Conservation (phyloP, 2,888 invertebrate genomes). For the Catotricha subobsoleta region DNA sequence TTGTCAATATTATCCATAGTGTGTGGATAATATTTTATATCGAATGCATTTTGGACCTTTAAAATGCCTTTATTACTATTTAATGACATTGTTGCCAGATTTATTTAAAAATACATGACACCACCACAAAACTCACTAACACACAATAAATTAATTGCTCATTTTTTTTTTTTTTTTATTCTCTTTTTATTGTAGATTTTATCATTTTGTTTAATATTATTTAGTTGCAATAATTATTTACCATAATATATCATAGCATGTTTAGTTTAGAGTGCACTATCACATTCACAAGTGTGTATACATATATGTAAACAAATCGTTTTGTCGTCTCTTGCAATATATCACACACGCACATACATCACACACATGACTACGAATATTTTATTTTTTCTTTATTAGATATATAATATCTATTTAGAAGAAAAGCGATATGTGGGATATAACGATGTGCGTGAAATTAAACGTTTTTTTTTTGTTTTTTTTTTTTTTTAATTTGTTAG, state of each 20-base stretch:
- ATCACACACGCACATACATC: too few species aligned
- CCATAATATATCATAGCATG: too few species aligned
- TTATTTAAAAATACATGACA: not conserved
- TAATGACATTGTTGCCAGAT: conserved; percentile 3
- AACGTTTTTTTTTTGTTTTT: not conserved
- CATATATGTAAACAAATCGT: too few species aligned
- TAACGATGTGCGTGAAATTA: not conserved
- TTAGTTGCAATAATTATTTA: too few species aligned
- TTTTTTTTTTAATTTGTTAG: not conserved
- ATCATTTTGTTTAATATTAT: conserved; percentile 1
- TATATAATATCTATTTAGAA: not conserved
- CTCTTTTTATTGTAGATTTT: not conserved
- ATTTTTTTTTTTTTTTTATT: not conserved
- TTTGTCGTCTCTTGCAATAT: too few species aligned
- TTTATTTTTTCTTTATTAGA: not conserved
- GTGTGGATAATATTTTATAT: conserved; percentile 1
- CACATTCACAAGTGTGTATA: too few species aligned
- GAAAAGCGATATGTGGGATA: not conserved
- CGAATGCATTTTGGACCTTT: too few species aligned
- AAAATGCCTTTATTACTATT: conserved; percentile 4
- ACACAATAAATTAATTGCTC: too few species aligned
- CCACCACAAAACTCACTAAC: too few species aligned
- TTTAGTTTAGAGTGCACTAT: too few species aligned
- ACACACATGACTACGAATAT: too few species aligned
- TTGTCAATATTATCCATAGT: conserved; percentile 2